Percentiles rank a stretch among this genome's conserved stretches.
These are phyloP conservation scores for Gallinago paraguaiae DNA, from an alignment of 2,113 vertebrate species.

Conservation along the genomic window DNA sequence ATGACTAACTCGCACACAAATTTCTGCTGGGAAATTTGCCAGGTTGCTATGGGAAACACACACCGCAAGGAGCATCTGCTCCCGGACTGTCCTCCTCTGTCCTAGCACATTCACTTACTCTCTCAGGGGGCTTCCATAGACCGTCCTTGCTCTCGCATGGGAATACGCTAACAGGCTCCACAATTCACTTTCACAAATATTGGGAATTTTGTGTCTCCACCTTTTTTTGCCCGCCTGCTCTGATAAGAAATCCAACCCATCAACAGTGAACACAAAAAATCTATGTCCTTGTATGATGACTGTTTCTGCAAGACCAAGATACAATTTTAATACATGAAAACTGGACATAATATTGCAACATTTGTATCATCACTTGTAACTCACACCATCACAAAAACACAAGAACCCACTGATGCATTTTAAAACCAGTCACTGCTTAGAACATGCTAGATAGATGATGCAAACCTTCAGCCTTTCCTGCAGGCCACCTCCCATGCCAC, in stretches of 20 bases:
- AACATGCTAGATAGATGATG: neutral
- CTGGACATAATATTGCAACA: fast-evolving
- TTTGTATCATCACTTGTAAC: neutral
- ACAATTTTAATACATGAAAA: neutral
- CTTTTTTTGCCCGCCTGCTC: fast-evolving
- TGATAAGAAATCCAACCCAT: neutral
- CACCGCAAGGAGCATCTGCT: conserved; percentile 32
- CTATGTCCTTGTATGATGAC: neutral
- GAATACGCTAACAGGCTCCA: neutral
- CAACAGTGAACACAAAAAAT: neutral
- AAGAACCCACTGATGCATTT: neutral
- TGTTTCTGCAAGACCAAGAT: neutral
- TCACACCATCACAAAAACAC: neutral
- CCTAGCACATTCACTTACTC: neutral
- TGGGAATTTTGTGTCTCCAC: neutral
- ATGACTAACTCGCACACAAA: conserved; percentile 1
- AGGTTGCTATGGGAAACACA: conserved; percentile 49
- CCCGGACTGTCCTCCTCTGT: neutral
- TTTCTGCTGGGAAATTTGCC: conserved; percentile 44
- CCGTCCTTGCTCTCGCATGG: fast-evolving
- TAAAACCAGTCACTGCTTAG: neutral
- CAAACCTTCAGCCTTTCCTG: neutral
- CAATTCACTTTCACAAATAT: neutral
- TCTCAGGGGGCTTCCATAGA: neutral
- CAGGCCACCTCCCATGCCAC: neutral